Evolutionary conservation across 2,888 invertebrate species (phyloP).

Genomic region (Stratiomys singularior): DNA sequence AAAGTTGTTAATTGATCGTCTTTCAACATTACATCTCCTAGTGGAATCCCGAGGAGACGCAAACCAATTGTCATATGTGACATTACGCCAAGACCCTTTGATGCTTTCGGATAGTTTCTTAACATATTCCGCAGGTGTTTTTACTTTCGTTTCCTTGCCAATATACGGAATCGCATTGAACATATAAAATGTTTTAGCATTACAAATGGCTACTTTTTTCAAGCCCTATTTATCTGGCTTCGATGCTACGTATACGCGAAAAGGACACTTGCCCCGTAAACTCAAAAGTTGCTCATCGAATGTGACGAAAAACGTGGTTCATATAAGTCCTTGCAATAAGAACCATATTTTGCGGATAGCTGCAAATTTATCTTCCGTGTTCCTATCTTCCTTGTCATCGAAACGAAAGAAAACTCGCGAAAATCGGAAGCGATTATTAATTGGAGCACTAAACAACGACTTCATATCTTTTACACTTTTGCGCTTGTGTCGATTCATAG

Average conservation of each 20-base stretch:
- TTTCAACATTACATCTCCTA: conserved; percentile 56
- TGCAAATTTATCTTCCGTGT: conserved; percentile 15
- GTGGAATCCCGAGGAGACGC: conserved; percentile 57
- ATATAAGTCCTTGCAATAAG: neutral
- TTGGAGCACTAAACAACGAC: neutral
- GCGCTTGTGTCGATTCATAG: neutral
- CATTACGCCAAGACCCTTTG: conserved; percentile 52
- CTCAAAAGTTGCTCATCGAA: conserved; percentile 9
- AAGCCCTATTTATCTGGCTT: conserved; percentile 15
- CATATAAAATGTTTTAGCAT: conserved; percentile 50
- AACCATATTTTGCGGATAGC: conserved; percentile 1
- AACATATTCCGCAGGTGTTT: conserved; percentile 47
- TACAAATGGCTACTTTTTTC: neutral
- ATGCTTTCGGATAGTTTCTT: conserved; percentile 6
- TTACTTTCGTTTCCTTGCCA: conserved; percentile 55
- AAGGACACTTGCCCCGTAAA: conserved; percentile 7
- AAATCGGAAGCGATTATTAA: neutral
- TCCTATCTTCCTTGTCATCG: neutral
- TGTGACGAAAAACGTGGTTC: conserved; percentile 13
- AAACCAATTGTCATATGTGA: conserved; percentile 59
- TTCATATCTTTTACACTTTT: neutral
- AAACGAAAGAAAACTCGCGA: neutral
- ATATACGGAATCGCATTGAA: conserved; percentile 56
- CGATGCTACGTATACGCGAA: conserved; percentile 2
- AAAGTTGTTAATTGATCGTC: conserved; percentile 53